Base-by-base conservation (phyloP, 2,113 vertebrate genomes). In the Trichechus manatus region DNA sequence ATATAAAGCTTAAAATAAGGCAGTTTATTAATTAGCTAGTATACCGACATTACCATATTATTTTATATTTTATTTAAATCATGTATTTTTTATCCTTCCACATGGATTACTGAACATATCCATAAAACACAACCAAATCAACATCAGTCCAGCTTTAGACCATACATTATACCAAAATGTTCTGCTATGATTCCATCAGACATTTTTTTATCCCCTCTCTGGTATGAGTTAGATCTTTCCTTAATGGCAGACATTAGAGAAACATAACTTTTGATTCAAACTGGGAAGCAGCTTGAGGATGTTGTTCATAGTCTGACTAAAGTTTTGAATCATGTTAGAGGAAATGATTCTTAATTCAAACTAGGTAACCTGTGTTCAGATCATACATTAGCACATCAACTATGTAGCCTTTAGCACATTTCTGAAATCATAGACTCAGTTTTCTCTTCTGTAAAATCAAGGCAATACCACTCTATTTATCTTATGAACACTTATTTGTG, bases 251-350 rank as follows among this genome's bases (percentile, higher is more conserved):
- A 10, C 23, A 13, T 68, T 56, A 84, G 1, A 33, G 31, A 81
- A 95, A 70, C 63, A 17, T n/a, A 56, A 94, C 64, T 95, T 77
- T 64, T 90, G 19, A 84, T 84, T 86, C 88, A 95, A 85, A 79
- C 47, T 44, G 31, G 56, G 14, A 94, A 94, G 50, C 44, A 56
- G 81, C 29, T 81, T 90, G 70, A 87, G 13, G 81, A 91, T 82
- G 44, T 4, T 77, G 63, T 77, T 93, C 82, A 66, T 50, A 15
- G 8, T 68, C 15, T 53, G 19, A 47, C 39, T 4, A 29, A 90
- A 75, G 31, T 85, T 92, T 87, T 77, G 75, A 77, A 85, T 94
- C 9, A 36, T 23, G 2, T 47, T 86, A 20, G 33, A 93, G 44
- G 75, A 95, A 72, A 77, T 82, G 8, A 88, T 78, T 94, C 59